A percentile compares a stretch with the other conserved stretches of the same genome.
Conservation (phyloP, 2,888 invertebrate species). For the Mesodorylaimus sp. region DNA sequence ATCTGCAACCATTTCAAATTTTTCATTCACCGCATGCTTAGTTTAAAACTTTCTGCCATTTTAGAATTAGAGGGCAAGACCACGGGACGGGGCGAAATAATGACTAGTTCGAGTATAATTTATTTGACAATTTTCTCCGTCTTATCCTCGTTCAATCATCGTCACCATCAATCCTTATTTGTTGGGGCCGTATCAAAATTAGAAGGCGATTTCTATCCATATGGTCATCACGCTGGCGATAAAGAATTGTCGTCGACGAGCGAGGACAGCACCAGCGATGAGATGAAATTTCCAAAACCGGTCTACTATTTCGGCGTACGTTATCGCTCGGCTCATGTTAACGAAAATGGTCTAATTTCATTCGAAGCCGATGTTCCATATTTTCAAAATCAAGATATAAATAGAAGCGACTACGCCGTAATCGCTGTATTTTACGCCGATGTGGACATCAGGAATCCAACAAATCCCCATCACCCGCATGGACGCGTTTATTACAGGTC, state of each 20-base stretch:
- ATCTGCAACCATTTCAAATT: no score
- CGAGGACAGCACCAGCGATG: neutral
- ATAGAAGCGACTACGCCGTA: slow-evolving; percentile 45
- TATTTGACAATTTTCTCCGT: no score
- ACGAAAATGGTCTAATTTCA: slow-evolving; percentile 13
- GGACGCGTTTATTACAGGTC: slow-evolving; percentile 54
- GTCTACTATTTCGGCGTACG: neutral
- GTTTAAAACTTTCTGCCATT: no score
- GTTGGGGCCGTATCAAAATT: no score
- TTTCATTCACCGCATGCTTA: no score
- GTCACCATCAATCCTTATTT: no score
- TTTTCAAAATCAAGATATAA: slow-evolving; percentile 15
- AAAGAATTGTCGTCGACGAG: neutral
- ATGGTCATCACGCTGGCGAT: neutral
- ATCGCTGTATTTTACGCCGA: slow-evolving; percentile 80
- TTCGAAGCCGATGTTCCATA: slow-evolving; percentile 13
- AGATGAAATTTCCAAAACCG: neutral
- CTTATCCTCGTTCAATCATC: no score
- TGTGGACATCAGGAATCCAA: slow-evolving; percentile 47
- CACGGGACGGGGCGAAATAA: no score
- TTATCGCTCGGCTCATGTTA: slow-evolving; percentile 3
- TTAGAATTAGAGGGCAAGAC: no score
- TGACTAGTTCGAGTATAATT: no score
- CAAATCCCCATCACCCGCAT: neutral
- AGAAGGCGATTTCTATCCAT: slow-evolving; percentile 2